Conservation (phyloP, 2,888 invertebrate genomes). For the Spatulosminthurus flaviceps region DNA sequence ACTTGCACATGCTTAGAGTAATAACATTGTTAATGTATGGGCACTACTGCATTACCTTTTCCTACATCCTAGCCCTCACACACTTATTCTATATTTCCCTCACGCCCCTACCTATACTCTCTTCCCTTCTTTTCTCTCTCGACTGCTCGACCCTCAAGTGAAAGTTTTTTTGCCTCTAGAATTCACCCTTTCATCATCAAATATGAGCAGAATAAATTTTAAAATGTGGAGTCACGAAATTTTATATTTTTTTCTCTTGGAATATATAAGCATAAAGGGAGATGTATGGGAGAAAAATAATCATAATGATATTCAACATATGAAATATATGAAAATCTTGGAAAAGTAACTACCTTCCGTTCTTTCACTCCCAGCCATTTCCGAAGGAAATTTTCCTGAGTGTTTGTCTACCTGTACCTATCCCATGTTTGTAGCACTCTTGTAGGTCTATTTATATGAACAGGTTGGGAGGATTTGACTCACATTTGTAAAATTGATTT, state of each 20-base stretch:
- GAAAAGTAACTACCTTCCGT: too few species aligned
- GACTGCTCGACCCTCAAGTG: background rate
- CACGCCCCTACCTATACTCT: too few species aligned
- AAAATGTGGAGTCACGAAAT: background rate
- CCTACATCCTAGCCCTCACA: too few species aligned
- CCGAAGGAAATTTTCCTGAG: too few species aligned
- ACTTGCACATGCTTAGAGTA: too few species aligned
- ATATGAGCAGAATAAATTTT: background rate
- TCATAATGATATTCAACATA: background rate
- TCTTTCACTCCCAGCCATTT: background rate
- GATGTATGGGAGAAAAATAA: too few species aligned
- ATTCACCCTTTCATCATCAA: slow-evolving; percentile 1
- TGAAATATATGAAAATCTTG: background rate
- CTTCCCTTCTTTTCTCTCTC: background rate
- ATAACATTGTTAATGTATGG: too few species aligned
- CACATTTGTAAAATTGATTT: slow-evolving; percentile 25
- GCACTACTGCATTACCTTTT: too few species aligned
- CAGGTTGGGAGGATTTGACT: background rate
- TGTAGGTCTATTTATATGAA: background rate
- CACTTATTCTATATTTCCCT: too few species aligned
- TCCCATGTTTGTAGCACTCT: background rate
- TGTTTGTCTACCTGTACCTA: too few species aligned
- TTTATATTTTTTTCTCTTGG: too few species aligned
- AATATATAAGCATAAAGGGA: too few species aligned
- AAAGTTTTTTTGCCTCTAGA: background rate